These are phyloP conservation scores for Ophion ventricosus DNA, from an alignment of 2,888 invertebrate species.

Conservation along the genomic window DNA sequence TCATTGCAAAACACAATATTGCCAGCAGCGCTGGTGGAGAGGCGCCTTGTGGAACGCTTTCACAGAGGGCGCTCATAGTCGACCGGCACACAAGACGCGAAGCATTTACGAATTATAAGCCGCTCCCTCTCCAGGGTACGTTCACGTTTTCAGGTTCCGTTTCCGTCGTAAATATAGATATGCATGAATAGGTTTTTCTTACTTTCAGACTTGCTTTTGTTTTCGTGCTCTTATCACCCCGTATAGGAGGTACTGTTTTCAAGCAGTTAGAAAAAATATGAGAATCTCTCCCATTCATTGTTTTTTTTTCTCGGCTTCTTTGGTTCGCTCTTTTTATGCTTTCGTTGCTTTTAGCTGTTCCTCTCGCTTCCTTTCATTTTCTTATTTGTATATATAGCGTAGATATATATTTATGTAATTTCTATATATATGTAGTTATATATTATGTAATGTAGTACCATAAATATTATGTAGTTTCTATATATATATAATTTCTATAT, in stretches of 20 bases:
- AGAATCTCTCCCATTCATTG: background rate
- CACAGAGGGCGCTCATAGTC: conserved; percentile 28
- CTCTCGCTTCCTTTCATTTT: background rate
- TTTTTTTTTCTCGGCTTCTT: background rate
- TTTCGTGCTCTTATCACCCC: background rate
- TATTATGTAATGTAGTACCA: too few species aligned
- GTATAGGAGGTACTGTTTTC: conserved; percentile 16
- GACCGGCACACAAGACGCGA: conserved; percentile 28
- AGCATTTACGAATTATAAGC: conserved; percentile 52
- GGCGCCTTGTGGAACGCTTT: background rate
- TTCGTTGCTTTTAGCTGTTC: conserved; percentile 1
- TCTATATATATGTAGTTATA: background rate
- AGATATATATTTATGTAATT: background rate
- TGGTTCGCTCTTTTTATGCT: background rate
- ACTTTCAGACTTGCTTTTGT: conserved; percentile 7
- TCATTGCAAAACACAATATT: conserved; percentile 41
- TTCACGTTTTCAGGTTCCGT: conserved; percentile 56
- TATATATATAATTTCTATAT: background rate
- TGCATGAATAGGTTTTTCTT: background rate
- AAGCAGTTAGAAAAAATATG: conserved; percentile 22
- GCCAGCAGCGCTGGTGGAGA: conserved; percentile 4
- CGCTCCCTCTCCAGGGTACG: conserved; percentile 42
- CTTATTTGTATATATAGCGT: background rate
- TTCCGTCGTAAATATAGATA: conserved; percentile 32
- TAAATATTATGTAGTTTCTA: too few species aligned